Percentiles rank a stretch among this genome's conserved stretches.
Conservation (phyloP, 2,113 vertebrate species). For the Microtus ochrogaster region DNA sequence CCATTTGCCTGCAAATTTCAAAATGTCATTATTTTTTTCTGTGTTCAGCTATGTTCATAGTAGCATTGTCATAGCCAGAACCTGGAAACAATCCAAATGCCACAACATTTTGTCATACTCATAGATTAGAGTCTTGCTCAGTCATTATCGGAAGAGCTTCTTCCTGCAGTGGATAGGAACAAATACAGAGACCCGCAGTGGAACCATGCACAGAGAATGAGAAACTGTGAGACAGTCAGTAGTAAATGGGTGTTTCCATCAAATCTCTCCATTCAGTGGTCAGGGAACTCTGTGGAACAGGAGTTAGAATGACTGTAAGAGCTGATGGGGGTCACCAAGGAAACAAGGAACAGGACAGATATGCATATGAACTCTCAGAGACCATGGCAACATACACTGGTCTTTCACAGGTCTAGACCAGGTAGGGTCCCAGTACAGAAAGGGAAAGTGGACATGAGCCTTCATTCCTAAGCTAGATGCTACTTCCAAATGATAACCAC, state of each 20-base stretch:
- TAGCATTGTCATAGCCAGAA: too few species aligned
- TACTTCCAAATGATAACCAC: background rate
- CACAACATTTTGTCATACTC: background rate
- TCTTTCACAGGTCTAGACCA: background rate
- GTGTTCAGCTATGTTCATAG: too few species aligned
- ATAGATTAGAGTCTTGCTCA: too few species aligned
- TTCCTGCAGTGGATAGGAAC: too few species aligned
- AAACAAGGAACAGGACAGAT: background rate
- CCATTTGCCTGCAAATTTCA: too few species aligned
- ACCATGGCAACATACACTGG: background rate
- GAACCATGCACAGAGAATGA: background rate
- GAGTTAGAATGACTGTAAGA: background rate
- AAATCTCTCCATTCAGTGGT: background rate
- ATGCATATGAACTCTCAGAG: background rate
- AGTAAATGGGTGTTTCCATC: background rate
- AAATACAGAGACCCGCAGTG: background rate
- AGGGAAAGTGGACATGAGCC: background rate
- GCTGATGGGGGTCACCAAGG: background rate
- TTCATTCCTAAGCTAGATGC: background rate
- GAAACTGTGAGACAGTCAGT: background rate
- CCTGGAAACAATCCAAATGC: too few species aligned
- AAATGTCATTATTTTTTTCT: too few species aligned
- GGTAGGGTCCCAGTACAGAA: background rate
- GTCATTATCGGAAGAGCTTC: background rate
- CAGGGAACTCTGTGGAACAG: background rate